These are phyloP conservation scores for Sipha flava DNA, from an alignment of 1,140 invertebrate genomes.

Conservation along the genomic window DNA sequence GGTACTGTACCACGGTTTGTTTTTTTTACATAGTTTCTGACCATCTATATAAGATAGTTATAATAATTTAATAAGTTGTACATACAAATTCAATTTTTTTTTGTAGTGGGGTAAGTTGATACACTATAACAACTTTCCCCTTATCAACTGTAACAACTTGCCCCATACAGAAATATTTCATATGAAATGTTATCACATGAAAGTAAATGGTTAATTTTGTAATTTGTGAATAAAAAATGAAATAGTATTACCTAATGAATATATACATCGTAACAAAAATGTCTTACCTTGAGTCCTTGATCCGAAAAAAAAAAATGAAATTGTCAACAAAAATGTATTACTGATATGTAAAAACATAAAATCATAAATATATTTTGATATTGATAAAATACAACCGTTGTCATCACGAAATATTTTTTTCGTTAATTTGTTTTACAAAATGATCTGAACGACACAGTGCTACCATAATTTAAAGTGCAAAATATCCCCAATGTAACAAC, in stretches of 20 bases:
- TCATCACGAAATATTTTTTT: background rate
- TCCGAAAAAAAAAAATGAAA: background rate
- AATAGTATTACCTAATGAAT: background rate
- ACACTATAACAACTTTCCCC: background rate
- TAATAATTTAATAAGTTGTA: background rate
- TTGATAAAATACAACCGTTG: background rate
- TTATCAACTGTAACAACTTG: background rate
- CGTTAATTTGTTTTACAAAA: background rate
- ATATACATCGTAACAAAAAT: background rate
- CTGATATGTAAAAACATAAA: background rate
- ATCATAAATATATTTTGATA: background rate
- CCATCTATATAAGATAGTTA: background rate
- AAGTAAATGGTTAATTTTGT: background rate
- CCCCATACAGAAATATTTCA: background rate
- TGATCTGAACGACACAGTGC: background rate
- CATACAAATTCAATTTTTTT: background rate
- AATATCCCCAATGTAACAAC: background rate
- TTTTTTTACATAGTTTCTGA: background rate
- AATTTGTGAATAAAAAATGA: background rate
- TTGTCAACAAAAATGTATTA: background rate
- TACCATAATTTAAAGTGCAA: background rate
- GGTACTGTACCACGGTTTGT: background rate
- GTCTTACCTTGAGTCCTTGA: background rate
- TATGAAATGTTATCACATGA: background rate
- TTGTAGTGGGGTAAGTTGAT: background rate